Evolutionary conservation across 2,797 vertebrate species (phyloP).

Genomic region (Falco peregrinus): DNA sequence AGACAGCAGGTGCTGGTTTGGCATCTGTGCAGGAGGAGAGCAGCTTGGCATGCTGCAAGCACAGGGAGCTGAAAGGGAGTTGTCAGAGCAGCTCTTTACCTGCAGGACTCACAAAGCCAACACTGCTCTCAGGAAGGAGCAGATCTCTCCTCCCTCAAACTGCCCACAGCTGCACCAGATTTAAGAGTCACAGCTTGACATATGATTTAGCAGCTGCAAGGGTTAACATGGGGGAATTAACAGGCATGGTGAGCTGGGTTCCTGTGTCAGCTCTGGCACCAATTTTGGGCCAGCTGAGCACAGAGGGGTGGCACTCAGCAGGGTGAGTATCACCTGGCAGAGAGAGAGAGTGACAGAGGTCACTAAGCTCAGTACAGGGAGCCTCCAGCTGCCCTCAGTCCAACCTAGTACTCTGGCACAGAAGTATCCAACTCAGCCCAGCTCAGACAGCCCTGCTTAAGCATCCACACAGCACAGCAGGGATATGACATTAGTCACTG

Average conservation of each 20-base stretch:
- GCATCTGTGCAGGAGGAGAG: background rate
- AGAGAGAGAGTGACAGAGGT: background rate
- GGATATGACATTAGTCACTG: background rate
- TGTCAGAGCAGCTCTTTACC: background rate
- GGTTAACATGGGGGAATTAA: background rate
- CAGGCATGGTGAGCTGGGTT: background rate
- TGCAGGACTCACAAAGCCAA: rapidly evolving
- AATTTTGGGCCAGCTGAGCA: background rate
- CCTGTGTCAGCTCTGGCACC: background rate
- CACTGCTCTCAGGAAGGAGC: background rate
- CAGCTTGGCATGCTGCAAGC: rapidly evolving
- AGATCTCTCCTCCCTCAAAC: background rate
- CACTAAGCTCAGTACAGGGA: background rate
- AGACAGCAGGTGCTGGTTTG: rapidly evolving
- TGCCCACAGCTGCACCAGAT: background rate
- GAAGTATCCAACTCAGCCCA: background rate
- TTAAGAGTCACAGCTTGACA: background rate
- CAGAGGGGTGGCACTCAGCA: background rate
- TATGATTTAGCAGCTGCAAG: background rate
- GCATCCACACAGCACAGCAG: background rate
- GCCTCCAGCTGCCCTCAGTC: background rate
- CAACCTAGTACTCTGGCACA: background rate
- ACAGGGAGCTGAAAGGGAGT: background rate
- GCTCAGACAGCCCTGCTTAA: background rate
- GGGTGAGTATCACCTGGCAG: background rate